Conservation (phyloP, 1,140 invertebrate genomes). For the Cydia pomonella region DNA sequence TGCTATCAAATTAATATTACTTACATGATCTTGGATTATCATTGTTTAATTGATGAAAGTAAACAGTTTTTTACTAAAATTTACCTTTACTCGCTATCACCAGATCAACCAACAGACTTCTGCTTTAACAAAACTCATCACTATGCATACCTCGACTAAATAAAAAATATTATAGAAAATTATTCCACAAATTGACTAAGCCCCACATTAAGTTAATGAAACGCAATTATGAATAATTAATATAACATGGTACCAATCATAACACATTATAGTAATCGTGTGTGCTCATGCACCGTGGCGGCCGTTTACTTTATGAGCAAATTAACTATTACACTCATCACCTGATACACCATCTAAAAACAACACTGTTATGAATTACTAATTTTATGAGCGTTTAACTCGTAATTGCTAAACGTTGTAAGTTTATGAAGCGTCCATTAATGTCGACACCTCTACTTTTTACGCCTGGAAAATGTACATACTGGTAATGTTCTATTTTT, state of each 20-base stretch:
- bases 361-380: slow-evolving; percentile 71
- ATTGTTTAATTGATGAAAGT: too few species aligned
- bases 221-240: slow-evolving; percentile 32
- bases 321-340: slow-evolving; percentile 64
- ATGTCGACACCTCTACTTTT: slow-evolving; percentile 10
- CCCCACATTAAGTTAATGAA: too few species aligned
- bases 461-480: background rate
- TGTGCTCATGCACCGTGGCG: slow-evolving; percentile 61
- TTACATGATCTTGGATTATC: too few species aligned
- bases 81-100: background rate
- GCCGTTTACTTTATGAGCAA: slow-evolving; percentile 68
- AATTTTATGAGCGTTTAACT: slow-evolving; percentile 63
- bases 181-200: too few species aligned
- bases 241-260: slow-evolving; percentile 3
- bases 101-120: too few species aligned
- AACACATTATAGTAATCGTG: background rate
- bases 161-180: too few species aligned
- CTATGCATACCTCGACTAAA: background rate
- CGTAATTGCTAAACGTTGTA: slow-evolving; percentile 60
- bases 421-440: slow-evolving; percentile 68
- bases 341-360: slow-evolving; percentile 71
- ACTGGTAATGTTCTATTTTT: too few species aligned
- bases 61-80: too few species aligned
- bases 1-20: background rate
- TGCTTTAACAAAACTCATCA: background rate